These are phyloP conservation scores for Catostylus mosaicus DNA, from an alignment of 30 jellyfish, hydroid and myxozoan genomes.

Conservation along the genomic window DNA sequence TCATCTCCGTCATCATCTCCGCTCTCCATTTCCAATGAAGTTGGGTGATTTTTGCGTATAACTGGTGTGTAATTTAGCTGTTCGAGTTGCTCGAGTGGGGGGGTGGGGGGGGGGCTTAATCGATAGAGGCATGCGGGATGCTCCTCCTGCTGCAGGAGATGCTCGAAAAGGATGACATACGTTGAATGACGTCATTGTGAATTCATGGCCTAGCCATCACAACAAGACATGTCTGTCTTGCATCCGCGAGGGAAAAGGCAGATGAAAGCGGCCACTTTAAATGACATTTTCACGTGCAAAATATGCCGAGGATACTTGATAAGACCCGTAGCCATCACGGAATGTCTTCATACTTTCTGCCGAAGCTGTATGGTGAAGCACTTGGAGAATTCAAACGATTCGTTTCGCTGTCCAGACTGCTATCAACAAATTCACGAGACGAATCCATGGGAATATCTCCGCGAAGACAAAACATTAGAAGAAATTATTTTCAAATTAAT, in stretches of 20 bases:
- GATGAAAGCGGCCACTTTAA: slow-evolving; percentile 74
- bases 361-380: slow-evolving; percentile 91
- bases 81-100: too few species aligned
- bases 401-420: slow-evolving; percentile 86
- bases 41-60: too few species aligned
- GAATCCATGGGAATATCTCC: slow-evolving; percentile 94
- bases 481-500: slow-evolving; percentile 82
- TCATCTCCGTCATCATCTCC: too few species aligned
- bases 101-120: too few species aligned
- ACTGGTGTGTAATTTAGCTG: too few species aligned
- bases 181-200: neutral
- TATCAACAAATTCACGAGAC: slow-evolving; percentile 90
- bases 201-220: neutral
- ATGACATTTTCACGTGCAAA: slow-evolving; percentile 76
- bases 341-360: slow-evolving; percentile 94
- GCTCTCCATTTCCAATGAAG: too few species aligned
- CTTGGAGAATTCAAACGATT: slow-evolving; percentile 77
- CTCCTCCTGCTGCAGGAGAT: too few species aligned
- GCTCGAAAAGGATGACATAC: neutral
- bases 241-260: slow-evolving; percentile 72
- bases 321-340: slow-evolving; percentile 98
- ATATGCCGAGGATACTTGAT: slow-evolving; percentile 90
- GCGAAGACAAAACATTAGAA: slow-evolving; percentile 94
- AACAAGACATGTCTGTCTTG: slow-evolving; percentile 65
- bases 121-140: too few species aligned